Evolutionary conservation across 2,113 vertebrate genomes (phyloP).

Genomic region (Garra rufa): DNA sequence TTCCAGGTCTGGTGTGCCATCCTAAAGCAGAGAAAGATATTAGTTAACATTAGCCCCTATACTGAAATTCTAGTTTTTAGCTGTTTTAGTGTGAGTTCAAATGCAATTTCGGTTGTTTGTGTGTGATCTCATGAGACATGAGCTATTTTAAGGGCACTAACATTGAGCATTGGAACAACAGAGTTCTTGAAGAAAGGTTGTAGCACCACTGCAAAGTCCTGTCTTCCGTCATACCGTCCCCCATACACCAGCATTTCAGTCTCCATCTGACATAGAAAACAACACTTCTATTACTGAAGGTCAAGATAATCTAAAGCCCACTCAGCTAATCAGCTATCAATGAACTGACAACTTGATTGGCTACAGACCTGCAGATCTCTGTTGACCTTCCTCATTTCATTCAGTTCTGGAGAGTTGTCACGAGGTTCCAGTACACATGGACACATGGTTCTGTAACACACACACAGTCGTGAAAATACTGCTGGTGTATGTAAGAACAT

Average conservation of each 20-base stretch:
- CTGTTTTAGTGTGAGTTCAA: neutral
- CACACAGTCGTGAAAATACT: constrained; percentile 3
- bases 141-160: constrained; percentile 66
- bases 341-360: neutral
- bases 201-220: constrained; percentile 84
- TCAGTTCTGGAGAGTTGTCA: constrained; percentile 78
- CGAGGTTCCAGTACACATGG: constrained; percentile 78
- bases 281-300: neutral
- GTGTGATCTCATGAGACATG: neutral
- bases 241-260: constrained; percentile 71
- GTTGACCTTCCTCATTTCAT: constrained; percentile 84
- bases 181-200: constrained; percentile 88
- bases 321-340: neutral
- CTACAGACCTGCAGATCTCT: constrained; percentile 83
- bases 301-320: neutral
- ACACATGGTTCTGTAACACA: constrained; percentile 77
- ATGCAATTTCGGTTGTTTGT: neutral
- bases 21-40: constrained; percentile 69
- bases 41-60: constrained; percentile 8
- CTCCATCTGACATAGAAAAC: constrained; percentile 61
- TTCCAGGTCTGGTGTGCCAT: constrained; percentile 73
- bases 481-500: neutral
- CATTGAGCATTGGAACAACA: constrained; percentile 75
- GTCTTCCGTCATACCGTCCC: constrained; percentile 70
- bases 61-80: neutral